These are phyloP conservation scores for Eilema griseolum DNA, from an alignment of 2,888 invertebrate species.

Conservation along the genomic window DNA sequence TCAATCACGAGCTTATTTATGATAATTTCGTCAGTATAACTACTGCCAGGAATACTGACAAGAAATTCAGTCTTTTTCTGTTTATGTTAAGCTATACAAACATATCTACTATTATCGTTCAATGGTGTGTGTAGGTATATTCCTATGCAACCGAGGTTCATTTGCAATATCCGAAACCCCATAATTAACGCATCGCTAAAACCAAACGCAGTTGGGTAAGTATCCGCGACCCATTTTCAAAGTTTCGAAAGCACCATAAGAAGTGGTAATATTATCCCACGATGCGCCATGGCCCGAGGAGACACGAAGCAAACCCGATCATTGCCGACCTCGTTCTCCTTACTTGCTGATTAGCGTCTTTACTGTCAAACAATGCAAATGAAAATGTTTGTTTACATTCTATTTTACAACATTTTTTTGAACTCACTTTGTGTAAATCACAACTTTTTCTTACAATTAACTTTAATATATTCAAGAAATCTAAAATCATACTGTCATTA, in stretches of 20 bases:
- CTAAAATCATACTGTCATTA: not conserved
- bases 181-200: conserved; percentile 42
- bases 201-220: conserved; percentile 51
- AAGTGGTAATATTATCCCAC: conserved; percentile 61
- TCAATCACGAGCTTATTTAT: not conserved
- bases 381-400: conserved; percentile 39
- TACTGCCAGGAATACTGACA: not conserved
- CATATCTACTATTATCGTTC: not conserved
- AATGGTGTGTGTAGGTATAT: not conserved
- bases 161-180: conserved; percentile 16
- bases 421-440: not conserved
- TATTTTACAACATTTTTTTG: not conserved
- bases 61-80: not conserved
- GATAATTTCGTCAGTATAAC: not conserved
- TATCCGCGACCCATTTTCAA: conserved; percentile 43
- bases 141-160: not conserved
- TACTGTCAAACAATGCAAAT: conserved; percentile 41
- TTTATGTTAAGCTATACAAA: not conserved
- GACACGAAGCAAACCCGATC: conserved; percentile 55
- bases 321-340: conserved; percentile 59
- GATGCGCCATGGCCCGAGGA: conserved; percentile 45
- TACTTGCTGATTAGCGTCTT: conserved; percentile 62
- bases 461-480: not conserved
- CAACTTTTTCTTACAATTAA: not conserved
- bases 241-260: conserved; percentile 61